A percentile compares a stretch with the other conserved stretches of the same genome.
These are phyloP conservation scores for Himalopsyche japonica DNA, from an alignment of 2,888 invertebrate genomes.

Conservation along the genomic window DNA sequence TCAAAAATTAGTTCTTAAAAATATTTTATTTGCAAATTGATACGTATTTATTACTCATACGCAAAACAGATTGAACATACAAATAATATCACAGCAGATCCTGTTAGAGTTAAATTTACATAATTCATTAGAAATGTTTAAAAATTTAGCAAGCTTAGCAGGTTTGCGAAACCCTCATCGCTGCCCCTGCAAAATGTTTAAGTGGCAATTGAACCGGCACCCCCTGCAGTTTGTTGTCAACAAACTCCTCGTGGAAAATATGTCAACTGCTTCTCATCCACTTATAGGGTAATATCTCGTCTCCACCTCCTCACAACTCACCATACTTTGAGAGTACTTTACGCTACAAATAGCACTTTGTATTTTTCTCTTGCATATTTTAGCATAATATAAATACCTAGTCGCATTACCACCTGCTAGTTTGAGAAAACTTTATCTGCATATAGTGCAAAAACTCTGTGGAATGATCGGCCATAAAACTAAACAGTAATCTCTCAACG, in stretches of 20 bases:
- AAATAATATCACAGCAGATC: too few species aligned
- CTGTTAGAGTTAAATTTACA: not conserved
- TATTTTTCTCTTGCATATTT: not conserved
- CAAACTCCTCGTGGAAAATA: slow-evolving; percentile 15
- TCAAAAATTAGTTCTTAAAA: too few species aligned
- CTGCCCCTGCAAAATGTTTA: not conserved
- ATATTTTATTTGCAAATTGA: too few species aligned
- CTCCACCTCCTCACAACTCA: not conserved
- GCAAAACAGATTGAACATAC: too few species aligned
- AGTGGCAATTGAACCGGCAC: not conserved
- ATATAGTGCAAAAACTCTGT: too few species aligned
- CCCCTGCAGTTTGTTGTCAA: not conserved
- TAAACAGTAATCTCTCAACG: too few species aligned
- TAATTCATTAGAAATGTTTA: not conserved
- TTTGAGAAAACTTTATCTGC: not conserved
- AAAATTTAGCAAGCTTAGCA: not conserved
- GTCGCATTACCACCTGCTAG: not conserved
- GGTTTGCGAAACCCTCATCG: not conserved
- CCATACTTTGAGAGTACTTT: not conserved
- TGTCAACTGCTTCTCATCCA: slow-evolving; percentile 27
- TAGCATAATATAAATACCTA: not conserved
- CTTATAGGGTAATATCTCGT: slow-evolving; percentile 9
- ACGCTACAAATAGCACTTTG: not conserved
- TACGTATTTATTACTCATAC: too few species aligned
- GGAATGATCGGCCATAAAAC: too few species aligned